These are phyloP conservation scores for Odontocolon sp. DNA, from an alignment of 2,888 invertebrate genomes.

Conservation along the genomic window DNA sequence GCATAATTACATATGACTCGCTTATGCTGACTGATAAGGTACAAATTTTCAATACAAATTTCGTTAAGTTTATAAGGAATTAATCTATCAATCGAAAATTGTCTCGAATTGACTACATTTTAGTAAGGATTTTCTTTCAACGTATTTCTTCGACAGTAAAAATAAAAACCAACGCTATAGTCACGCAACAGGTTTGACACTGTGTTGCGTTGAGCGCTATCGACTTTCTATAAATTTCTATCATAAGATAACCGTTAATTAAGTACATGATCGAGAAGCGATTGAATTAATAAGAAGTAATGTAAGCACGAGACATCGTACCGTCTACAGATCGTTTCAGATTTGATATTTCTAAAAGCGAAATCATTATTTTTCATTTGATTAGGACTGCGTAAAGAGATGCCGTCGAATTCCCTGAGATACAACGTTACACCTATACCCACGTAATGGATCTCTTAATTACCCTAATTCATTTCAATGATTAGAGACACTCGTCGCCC, in stretches of 20 bases:
- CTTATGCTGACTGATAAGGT: too few species aligned
- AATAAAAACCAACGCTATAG: constrained; percentile 8
- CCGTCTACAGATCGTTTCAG: constrained; percentile 37
- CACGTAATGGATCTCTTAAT: constrained; percentile 73
- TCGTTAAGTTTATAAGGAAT: too few species aligned
- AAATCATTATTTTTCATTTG: constrained; percentile 41
- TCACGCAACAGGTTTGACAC: constrained; percentile 16
- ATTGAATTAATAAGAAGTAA: constrained; percentile 59
- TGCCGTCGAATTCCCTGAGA: constrained; percentile 38
- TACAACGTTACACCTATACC: constrained; percentile 51
- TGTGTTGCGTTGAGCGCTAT: constrained; percentile 23
- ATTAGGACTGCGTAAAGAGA: constrained; percentile 44
- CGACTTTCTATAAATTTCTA: constrained; percentile 58
- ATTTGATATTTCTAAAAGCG: constrained; percentile 41
- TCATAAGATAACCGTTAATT: constrained; percentile 55
- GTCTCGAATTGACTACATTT: too few species aligned
- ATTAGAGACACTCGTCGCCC: constrained; percentile 65
- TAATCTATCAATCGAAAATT: too few species aligned
- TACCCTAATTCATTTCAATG: constrained; percentile 68
- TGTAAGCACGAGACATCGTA: constrained; percentile 26
- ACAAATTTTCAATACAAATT: too few species aligned
- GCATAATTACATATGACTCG: too few species aligned
- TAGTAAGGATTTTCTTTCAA: too few species aligned
- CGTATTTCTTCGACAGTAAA: too few species aligned
- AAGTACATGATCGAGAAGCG: constrained; percentile 52